Evolutionary conservation across 2,888 invertebrate species (phyloP).

Genomic region (Pycnomerus fuliginosus): DNA sequence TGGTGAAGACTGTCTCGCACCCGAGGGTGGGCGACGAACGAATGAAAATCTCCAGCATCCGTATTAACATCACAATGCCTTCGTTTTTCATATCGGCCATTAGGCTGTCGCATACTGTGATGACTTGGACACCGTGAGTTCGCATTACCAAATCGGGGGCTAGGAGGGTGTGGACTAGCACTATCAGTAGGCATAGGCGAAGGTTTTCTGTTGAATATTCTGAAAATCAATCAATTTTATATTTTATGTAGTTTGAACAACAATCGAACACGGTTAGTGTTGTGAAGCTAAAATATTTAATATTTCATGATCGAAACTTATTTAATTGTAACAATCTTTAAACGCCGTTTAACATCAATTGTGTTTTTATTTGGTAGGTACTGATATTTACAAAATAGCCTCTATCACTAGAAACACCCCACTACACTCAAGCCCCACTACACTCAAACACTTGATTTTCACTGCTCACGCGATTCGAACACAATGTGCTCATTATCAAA

Average conservation of each 20-base stretch:
- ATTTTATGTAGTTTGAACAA: constrained; percentile 4
- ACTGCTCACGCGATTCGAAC: too few species aligned
- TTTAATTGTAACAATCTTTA: too few species aligned
- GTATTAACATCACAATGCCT: constrained; percentile 70
- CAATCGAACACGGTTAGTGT: constrained; percentile 1
- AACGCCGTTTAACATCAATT: too few species aligned
- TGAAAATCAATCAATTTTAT: constrained; percentile 45
- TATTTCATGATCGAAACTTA: too few species aligned
- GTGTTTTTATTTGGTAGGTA: too few species aligned
- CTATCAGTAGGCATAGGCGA: constrained; percentile 74
- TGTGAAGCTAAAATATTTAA: too few species aligned
- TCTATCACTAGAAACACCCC: too few species aligned
- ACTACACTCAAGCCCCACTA: too few species aligned
- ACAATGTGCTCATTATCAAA: too few species aligned
- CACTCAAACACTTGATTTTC: too few species aligned
- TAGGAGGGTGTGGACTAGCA: constrained; percentile 78
- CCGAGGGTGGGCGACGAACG: constrained; percentile 72
- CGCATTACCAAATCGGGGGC: constrained; percentile 76
- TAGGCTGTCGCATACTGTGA: constrained; percentile 69
- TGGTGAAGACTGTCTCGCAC: constrained; percentile 68
- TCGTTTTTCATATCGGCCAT: constrained; percentile 77
- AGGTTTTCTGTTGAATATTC: constrained; percentile 83
- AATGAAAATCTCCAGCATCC: constrained; percentile 74
- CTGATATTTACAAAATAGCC: too few species aligned
- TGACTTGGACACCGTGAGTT: constrained; percentile 69